A percentile compares a stretch with the other conserved stretches of the same genome.
Evolutionary conservation across 2,113 vertebrate species (phyloP).

Genomic region (Poeciliopsis occidentalis): DNA sequence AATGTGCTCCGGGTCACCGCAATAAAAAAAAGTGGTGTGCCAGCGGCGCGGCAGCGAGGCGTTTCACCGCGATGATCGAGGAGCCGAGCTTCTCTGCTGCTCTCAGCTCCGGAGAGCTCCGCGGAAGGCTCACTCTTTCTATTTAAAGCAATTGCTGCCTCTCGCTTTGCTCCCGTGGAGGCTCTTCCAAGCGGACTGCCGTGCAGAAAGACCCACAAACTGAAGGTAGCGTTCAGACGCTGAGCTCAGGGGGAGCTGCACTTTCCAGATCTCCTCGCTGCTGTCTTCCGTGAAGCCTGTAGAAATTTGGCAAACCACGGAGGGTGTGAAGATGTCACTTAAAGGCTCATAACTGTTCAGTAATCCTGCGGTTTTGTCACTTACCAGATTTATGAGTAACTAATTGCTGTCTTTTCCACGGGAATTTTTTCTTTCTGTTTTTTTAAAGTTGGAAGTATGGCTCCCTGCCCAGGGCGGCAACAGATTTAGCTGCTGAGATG

Average conservation of each 20-base stretch:
- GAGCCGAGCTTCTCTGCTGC: constrained; percentile 62
- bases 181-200: constrained; percentile 9
- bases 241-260: not conserved
- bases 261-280: not conserved
- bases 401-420: not conserved
- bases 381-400: constrained; percentile 6
- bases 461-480: not conserved
- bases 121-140: constrained; percentile 47
- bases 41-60: constrained; percentile 65
- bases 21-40: constrained; percentile 75
- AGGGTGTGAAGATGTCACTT: constrained; percentile 12
- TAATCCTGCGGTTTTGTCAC: not conserved
- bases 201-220: constrained; percentile 10
- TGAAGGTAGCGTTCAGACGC: constrained; percentile 15
- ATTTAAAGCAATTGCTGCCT: constrained; percentile 57
- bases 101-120: constrained; percentile 55
- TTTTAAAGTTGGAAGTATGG: not conserved
- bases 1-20: constrained; percentile 75
- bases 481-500: not conserved
- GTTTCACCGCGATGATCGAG: constrained; percentile 73
- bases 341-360: not conserved
- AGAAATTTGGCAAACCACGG: not conserved
- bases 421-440: not conserved
- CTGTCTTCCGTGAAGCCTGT: constrained; percentile 10
- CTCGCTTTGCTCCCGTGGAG: constrained; percentile 17